phyloP scores from a whole-genome alignment of 2,888 invertebrate species.

The Crepidodera aurea region DNA sequence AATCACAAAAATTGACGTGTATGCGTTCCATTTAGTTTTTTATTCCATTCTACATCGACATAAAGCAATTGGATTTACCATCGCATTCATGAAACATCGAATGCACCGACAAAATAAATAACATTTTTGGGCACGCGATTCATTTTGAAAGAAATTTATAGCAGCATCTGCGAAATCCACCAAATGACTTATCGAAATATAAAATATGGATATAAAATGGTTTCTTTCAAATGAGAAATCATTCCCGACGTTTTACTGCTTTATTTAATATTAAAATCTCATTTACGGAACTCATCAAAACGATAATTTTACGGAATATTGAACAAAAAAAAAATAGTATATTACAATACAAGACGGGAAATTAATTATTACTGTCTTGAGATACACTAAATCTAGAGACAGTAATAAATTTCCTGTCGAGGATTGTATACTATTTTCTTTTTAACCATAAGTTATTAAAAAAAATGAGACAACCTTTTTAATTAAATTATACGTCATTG shows the following conservation, averaged over 20 bases:
- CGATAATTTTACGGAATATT: no score
- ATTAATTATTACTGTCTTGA: no score
- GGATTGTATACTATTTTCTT: no score
- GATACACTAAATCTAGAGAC: no score
- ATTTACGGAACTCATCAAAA: constrained; percentile 6
- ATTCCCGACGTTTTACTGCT: background rate
- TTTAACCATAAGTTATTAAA: no score
- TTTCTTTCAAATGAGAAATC: constrained; percentile 1
- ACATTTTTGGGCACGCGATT: constrained; percentile 2
- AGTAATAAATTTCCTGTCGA: no score
- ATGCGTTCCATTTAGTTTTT: no score
- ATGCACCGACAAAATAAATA: background rate
- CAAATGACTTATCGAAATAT: background rate
- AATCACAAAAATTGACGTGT: no score
- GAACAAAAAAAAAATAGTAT: no score
- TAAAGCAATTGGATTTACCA: background rate
- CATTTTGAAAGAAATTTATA: background rate
- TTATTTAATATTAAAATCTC: constrained; percentile 11
- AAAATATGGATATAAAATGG: constrained; percentile 13
- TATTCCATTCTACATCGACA: background rate
- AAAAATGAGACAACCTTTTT: no score
- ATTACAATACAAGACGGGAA: no score
- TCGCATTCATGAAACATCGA: background rate
- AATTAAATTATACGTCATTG: no score
- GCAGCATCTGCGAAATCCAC: constrained; percentile 4